These are phyloP conservation scores for Xenopus petersii DNA, from an alignment of 2,797 vertebrate genomes.

Conservation along the genomic window DNA sequence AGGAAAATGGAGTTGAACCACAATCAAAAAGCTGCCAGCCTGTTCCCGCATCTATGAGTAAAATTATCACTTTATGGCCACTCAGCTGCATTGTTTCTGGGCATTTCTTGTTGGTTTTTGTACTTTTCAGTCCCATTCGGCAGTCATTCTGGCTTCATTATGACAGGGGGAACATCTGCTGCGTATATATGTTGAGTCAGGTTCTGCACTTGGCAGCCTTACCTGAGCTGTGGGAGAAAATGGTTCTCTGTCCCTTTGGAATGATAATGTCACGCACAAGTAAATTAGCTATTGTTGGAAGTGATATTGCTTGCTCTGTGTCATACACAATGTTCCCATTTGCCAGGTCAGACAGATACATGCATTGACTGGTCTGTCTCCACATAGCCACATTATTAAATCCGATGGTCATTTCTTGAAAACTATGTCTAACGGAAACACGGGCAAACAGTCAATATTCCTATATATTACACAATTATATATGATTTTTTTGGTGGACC, in stretches of 20 bases:
- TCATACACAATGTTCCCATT: constrained; percentile 11
- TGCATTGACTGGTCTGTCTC: neutral
- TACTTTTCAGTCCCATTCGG: constrained; percentile 15
- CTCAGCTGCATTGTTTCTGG: constrained; percentile 29
- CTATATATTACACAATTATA: no score
- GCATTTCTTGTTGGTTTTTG: constrained; percentile 20
- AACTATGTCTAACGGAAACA: no score
- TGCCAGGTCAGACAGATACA: constrained; percentile 5
- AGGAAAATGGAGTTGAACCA: neutral
- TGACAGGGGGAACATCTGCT: constrained; percentile 43
- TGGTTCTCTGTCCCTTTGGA: constrained; percentile 17
- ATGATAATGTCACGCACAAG: constrained; percentile 21
- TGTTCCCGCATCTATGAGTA: constrained; percentile 20
- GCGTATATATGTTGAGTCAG: constrained; percentile 32
- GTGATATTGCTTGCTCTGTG: constrained; percentile 11
- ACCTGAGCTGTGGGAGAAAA: constrained; percentile 19
- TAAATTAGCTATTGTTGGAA: constrained; percentile 18
- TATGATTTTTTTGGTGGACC: no score
- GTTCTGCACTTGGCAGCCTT: constrained; percentile 23
- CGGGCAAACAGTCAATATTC: no score
- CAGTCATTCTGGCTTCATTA: constrained; percentile 1
- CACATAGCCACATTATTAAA: neutral
- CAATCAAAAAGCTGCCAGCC: constrained; percentile 11
- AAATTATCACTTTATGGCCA: constrained; percentile 25
- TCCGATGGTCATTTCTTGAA: no score